Evolutionary conservation across 2,797 vertebrate species (phyloP), one percentile per base, ranked within the genome.

Genomic region (Notolepis coatsorum): DNA sequence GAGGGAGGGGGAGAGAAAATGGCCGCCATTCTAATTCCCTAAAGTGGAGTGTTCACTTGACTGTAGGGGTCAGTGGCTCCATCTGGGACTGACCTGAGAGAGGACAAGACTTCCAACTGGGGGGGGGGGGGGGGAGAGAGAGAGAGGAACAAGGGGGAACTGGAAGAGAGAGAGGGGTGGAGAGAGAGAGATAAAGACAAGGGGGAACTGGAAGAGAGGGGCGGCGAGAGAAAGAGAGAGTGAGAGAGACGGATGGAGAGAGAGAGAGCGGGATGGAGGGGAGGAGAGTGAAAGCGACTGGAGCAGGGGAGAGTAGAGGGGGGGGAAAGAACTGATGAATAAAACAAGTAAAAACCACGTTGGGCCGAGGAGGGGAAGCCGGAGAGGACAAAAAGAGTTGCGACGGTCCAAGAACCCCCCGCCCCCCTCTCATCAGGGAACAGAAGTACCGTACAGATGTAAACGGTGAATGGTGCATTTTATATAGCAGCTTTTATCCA

Each of bases 71-170:
- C 55, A 72, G 27, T 12, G 56, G 39, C 50, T 64, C 17, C 51
- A 35, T 64, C 37, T 63, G 66, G 46, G 63, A 18, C 18, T 21
- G 15, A 33, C 20, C 46, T 20, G 21, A 51, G 21, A 51, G 52
- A 67, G 35, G 30, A 71, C n/a, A 25, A 65, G 5, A 45, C 59
- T 52, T 70, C 69, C 52, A 38, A 50, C 21, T 53, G 61, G 68
- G 59, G 35, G 49, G 50, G 51, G 20, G 49, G 41, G 41, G 9
- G 15, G 5, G 48, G 18, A 12, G 20, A 43, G 27, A 18, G 7
- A 8, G 24, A 52, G 24, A 31, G 10, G 31, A 8, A 33, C 2
- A 35, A 13, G 54, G 0, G 17, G 37, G 45, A 21, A 41, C 51
- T 54, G 18, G 24, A 30, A 31, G 51, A 28, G n/a, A 67, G 61